phyloP scores from a whole-genome alignment of 2,113 vertebrate genomes.

The Plotosus lineatus region DNA sequence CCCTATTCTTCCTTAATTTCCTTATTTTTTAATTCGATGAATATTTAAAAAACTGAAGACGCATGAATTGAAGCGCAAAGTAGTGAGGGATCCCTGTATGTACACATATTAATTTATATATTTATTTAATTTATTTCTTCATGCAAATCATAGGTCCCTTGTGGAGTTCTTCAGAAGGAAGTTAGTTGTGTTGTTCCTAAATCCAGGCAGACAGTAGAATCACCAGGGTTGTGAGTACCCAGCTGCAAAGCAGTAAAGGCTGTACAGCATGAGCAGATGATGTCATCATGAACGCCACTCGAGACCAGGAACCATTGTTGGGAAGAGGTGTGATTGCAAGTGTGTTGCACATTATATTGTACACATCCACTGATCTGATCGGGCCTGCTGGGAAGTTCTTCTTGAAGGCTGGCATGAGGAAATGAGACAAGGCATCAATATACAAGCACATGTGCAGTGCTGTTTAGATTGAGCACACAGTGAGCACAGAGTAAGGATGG shows the following conservation, averaged over 20 bases:
- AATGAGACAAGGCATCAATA: constrained; percentile 1
- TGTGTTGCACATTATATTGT: constrained; percentile 88
- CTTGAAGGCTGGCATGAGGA: constrained; percentile 82
- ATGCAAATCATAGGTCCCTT: too few relatives aligned
- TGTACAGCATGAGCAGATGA: constrained; percentile 39
- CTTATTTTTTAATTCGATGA: too few relatives aligned
- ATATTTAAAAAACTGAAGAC: too few relatives aligned
- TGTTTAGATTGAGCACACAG: background rate
- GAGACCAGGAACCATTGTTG: constrained; percentile 95
- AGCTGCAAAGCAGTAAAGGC: background rate
- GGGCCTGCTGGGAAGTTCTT: constrained; percentile 77
- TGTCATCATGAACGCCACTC: constrained; percentile 81
- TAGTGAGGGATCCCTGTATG: too few relatives aligned
- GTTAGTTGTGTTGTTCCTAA: constrained; percentile 11
- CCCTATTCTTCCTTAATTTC: too few relatives aligned
- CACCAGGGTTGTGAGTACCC: constrained; percentile 55
- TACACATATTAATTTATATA: too few relatives aligned
- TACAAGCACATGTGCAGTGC: background rate
- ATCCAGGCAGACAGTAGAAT: constrained; percentile 38
- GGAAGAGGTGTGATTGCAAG: constrained; percentile 80
- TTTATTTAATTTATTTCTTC: too few relatives aligned
- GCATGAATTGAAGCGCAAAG: too few relatives aligned
- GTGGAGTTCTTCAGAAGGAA: background rate
- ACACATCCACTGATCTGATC: constrained; percentile 85
- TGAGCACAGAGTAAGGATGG: background rate